These are phyloP conservation scores for Noctua pronuba DNA, from an alignment of 2,888 invertebrate species.

Conservation along the genomic window DNA sequence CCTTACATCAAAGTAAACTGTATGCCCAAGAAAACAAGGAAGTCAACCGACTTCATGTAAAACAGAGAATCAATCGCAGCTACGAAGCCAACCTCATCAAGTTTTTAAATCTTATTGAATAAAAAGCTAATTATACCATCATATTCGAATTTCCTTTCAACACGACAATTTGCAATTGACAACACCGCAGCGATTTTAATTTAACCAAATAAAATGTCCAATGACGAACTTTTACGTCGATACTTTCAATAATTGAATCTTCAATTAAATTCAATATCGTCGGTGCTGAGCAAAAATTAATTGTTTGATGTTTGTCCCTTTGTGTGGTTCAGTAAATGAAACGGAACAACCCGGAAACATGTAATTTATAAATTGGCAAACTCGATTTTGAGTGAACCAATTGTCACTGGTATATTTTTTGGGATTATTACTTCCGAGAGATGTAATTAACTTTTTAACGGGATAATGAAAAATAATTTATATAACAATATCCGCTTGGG, in stretches of 20 bases:
- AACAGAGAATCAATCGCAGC: background rate
- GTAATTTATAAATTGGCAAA: constrained; percentile 55
- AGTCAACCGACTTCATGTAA: background rate
- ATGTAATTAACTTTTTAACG: constrained; percentile 23
- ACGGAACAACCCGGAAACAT: constrained; percentile 33
- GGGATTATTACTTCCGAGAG: constrained; percentile 19
- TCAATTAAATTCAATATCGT: constrained; percentile 52
- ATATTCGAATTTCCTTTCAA: background rate
- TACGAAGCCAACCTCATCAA: background rate
- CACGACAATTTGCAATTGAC: background rate
- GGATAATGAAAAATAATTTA: background rate
- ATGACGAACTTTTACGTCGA: constrained; percentile 24
- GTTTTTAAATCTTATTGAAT: background rate
- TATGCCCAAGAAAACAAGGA: background rate
- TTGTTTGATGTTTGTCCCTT: constrained; percentile 55
- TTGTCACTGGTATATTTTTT: constrained; percentile 14
- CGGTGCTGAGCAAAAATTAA: constrained; percentile 40
- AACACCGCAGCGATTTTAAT: constrained; percentile 16
- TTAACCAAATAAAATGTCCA: constrained; percentile 40
- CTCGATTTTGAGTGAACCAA: constrained; percentile 32
- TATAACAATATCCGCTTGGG: background rate
- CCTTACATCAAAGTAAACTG: no score
- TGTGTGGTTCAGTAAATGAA: constrained; percentile 44
- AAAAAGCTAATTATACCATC: background rate
- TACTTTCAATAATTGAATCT: constrained; percentile 37